phyloP scores from a whole-genome alignment of 2,113 vertebrate species.

The Gulo gulo region DNA sequence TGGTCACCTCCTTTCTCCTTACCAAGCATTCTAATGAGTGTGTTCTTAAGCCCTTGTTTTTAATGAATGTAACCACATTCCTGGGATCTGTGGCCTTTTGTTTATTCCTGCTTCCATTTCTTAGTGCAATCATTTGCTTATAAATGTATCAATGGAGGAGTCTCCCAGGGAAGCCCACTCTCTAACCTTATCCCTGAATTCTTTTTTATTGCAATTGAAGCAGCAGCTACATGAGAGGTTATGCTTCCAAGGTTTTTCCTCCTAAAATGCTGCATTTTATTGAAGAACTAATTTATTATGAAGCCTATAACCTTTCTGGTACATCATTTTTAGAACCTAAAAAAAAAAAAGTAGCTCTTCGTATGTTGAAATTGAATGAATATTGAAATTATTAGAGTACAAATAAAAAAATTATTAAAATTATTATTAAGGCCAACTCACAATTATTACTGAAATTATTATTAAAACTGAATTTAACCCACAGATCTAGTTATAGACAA shows the following conservation, averaged over 20 bases:
- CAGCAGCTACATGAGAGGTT: not conserved
- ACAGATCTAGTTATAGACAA: not conserved
- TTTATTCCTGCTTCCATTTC: not conserved
- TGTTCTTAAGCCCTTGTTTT: not conserved
- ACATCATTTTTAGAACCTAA: not conserved
- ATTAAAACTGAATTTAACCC: not conserved
- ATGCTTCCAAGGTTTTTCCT: not conserved
- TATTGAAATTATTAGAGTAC: not conserved
- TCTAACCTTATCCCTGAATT: not conserved
- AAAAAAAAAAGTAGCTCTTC: not conserved
- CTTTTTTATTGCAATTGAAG: not conserved
- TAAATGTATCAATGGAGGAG: not conserved
- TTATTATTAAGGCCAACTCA: not conserved
- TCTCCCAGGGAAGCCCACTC: not conserved
- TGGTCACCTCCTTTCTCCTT: not conserved
- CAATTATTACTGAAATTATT: not conserved
- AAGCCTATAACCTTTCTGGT: not conserved
- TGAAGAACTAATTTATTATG: constrained; percentile 19
- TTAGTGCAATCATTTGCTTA: not conserved
- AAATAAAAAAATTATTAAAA: constrained; percentile 28
- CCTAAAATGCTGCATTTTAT: not conserved
- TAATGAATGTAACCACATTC: not conserved
- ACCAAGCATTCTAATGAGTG: not conserved
- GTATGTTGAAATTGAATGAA: not conserved
- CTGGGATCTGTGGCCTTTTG: not conserved